Evolutionary conservation across 2,888 invertebrate species (phyloP).

Genomic region (Caradrina kadenii): DNA sequence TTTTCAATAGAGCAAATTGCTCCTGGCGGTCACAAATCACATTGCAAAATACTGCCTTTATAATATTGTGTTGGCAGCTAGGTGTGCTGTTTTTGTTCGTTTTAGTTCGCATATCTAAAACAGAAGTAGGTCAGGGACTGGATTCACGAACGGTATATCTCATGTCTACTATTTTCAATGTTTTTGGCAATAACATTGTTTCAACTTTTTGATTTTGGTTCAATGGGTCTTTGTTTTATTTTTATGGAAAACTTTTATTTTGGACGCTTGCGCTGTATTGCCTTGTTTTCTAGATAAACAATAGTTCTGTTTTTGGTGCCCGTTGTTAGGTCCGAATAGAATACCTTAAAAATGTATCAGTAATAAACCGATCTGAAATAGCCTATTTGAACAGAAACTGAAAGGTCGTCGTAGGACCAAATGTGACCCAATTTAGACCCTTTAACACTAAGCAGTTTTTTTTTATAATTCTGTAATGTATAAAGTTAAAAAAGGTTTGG

Average conservation of each 20-base stretch:
- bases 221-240: slow-evolving; percentile 51
- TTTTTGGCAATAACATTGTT: slow-evolving; percentile 62
- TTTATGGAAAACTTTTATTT: slow-evolving; percentile 22
- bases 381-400: background rate
- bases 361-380: background rate
- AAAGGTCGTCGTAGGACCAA: too few species aligned
- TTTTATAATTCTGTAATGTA: too few species aligned
- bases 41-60: slow-evolving; percentile 44
- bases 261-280: background rate
- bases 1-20: slow-evolving; percentile 44
- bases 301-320: background rate
- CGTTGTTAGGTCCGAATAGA: background rate
- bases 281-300: slow-evolving; percentile 1
- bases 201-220: slow-evolving; percentile 46
- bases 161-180: slow-evolving; percentile 47
- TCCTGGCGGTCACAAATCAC: slow-evolving; percentile 30
- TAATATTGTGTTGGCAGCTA: slow-evolving; percentile 61
- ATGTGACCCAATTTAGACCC: background rate
- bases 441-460: background rate
- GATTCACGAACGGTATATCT: slow-evolving; percentile 41
- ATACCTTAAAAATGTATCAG: background rate
- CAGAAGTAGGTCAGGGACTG: slow-evolving; percentile 63
- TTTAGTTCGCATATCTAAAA: slow-evolving; percentile 55
- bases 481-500: background rate
- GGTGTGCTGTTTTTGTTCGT: slow-evolving; percentile 57